Evolutionary conservation across 2,797 vertebrate genomes (phyloP), one percentile per base, ranked within the genome.

Genomic region (Gymnothorax reevesii): DNA sequence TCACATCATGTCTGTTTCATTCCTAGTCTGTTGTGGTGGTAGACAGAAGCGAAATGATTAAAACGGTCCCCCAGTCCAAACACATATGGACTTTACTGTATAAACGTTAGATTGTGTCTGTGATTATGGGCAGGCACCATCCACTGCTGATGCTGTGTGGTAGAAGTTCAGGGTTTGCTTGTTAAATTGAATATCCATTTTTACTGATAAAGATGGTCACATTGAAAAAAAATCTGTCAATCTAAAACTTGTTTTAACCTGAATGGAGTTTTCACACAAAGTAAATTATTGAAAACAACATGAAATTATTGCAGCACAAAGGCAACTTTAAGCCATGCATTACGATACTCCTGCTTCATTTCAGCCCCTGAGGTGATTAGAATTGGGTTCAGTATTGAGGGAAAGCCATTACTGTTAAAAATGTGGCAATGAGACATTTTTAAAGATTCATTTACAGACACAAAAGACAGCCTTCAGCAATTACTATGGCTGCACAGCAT

Each of bases 401-500:
- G 42, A 80, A 42, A 82, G 79, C 82, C 82, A 86, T 86, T 86
- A 83, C 85, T 69, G 55, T 83, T 86, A 82, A 86, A 82, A 86
- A 42, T 71, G 80, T 86, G 85, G 84, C 52, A 86, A 71, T 69
- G 85, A 73, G 64, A 64, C 83, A 83, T 83, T 64, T 71, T 42
- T 66, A 83, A 75, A 55, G 80, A 71, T 86, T 86, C 52, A 57
- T 83, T 83, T 83, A 83, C 80, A 83, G 64, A 73, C 85, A 86
- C 25, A 86, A 83, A 86, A 83, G 62, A 59, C 54, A 71, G 80
- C 85, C 80, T 57, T 62, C 17, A 64, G 85, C 85, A 86, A 83
- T 86, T 86, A 86, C 80, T 86, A 73, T 86, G 85, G 83, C 79
- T 86, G 69, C 83, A 86, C 82, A 82, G 60, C 80, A 83, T 83